Base-by-base conservation (phyloP, 2,797 vertebrate species). In the Rhinogobio ventralis region DNA sequence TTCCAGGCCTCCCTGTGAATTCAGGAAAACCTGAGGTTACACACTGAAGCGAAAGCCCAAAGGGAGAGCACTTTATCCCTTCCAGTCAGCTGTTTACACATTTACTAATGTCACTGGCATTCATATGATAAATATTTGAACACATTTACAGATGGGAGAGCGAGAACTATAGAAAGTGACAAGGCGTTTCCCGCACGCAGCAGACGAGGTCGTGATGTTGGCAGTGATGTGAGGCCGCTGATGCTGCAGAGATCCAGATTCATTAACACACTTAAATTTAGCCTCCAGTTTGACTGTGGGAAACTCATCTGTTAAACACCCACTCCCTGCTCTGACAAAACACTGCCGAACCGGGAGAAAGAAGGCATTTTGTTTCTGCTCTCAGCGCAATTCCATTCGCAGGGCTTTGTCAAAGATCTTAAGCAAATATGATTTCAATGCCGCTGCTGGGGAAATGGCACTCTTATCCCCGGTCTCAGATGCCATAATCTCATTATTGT, bases 251-350 rank as follows among this genome's bases (percentile, higher is more conserved):
- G 78, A 85, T 62, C 68, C 64, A 15, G 74, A 84, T 79, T 87
- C 86, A 83, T 89, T 85, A 87, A 85, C 84, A 84, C 86, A 64
- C 86, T 88, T 89, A 88, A 84, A 89, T 89, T 86, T 89, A 86
- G 86, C 88, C 73, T 75, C 28, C 49, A 68, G 85, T 74, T 57
- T 28, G 69, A 67, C 79, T 66, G 69, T 39, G 11, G 81, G 77
- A 83, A 83, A 57, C 53, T 77, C 72, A 74, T 88, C 79, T 73
- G 57, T 72, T 67, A 30, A 64, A 83, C 90, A 85, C 90, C 86
- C 85, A 87, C 84, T 68, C 78, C 69, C 62, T 5, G 82, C 74
- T 79, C 79, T 76, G 78, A 76, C 49, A 73, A 79, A 89, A 76
- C 81, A 30, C 60, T 2, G 33, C 79, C 62, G 60, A 51, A 79